Conservation (phyloP, 2,113 vertebrate species). For the Ceratotherium simum region DNA sequence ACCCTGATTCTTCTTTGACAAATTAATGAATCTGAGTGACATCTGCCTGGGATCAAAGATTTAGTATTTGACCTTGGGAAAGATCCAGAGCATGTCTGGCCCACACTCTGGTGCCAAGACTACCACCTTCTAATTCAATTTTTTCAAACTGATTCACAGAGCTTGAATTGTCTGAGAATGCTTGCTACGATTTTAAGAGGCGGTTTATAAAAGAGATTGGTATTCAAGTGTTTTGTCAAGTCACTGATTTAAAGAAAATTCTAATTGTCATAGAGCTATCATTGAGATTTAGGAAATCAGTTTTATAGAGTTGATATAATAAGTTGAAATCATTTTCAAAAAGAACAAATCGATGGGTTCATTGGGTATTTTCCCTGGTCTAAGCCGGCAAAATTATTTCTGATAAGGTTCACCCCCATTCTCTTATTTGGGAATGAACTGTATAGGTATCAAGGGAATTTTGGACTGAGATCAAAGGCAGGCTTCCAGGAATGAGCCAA, state of each 20-base stretch:
- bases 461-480: neutral
- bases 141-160: neutral
- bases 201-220: neutral
- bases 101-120: neutral
- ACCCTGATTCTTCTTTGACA: neutral
- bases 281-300: conserved; percentile 14
- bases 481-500: neutral
- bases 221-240: conserved; percentile 41
- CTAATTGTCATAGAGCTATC: conserved; percentile 10
- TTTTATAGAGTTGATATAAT: conserved; percentile 29
- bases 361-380: neutral
- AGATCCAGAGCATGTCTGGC: neutral
- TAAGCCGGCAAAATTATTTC: conserved; percentile 2
- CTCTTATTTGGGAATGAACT: neutral
- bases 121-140: neutral
- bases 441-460: neutral
- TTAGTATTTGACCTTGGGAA: conserved; percentile 23
- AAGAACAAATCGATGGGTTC: neutral
- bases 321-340: conserved; percentile 32
- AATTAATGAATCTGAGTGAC: neutral
- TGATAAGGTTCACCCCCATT: neutral
- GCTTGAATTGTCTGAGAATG: neutral
- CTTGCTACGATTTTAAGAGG: conserved; percentile 34
- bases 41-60: neutral
- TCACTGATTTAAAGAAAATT: conserved; percentile 54